Conservation (phyloP, 64 coral and sea anemone genomes). For the Porites australiensis region DNA sequence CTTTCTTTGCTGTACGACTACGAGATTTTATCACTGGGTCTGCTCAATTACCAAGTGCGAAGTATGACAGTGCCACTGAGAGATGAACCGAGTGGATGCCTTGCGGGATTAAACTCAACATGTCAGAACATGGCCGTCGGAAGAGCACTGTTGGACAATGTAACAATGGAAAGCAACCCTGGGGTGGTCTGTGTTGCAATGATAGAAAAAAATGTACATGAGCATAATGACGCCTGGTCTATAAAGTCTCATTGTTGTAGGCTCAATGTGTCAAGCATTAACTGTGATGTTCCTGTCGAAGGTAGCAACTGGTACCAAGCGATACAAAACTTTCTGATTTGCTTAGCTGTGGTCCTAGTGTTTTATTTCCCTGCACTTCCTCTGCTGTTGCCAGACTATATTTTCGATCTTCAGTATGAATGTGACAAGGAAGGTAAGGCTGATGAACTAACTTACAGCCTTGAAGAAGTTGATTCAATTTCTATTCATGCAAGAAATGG, state of each 20-base stretch:
- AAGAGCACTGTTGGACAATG: neutral
- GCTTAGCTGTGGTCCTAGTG: neutral
- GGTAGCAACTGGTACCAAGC: neutral
- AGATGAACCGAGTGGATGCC: conserved; percentile 6
- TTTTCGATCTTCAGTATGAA: neutral
- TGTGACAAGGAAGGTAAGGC: neutral
- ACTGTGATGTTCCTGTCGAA: neutral
- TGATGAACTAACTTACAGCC: too few relatives aligned
- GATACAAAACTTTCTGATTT: neutral
- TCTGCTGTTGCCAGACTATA: neutral
- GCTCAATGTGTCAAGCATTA: neutral
- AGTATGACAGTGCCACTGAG: neutral
- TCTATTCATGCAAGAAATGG: neutral
- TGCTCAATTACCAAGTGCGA: neutral
- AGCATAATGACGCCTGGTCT: neutral
- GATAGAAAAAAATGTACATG: neutral
- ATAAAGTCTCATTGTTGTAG: neutral
- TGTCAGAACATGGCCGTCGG: neutral
- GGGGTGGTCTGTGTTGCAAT: neutral
- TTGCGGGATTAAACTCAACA: neutral
- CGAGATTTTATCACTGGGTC: neutral
- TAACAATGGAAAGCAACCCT: neutral
- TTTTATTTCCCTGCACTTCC: neutral
- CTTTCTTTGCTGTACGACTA: neutral
- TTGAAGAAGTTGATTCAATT: too few relatives aligned